Evolutionary conservation across 2,113 vertebrate species (phyloP), one percentile per base, ranked within the genome.

Genomic region (Sebastes fasciatus): DNA sequence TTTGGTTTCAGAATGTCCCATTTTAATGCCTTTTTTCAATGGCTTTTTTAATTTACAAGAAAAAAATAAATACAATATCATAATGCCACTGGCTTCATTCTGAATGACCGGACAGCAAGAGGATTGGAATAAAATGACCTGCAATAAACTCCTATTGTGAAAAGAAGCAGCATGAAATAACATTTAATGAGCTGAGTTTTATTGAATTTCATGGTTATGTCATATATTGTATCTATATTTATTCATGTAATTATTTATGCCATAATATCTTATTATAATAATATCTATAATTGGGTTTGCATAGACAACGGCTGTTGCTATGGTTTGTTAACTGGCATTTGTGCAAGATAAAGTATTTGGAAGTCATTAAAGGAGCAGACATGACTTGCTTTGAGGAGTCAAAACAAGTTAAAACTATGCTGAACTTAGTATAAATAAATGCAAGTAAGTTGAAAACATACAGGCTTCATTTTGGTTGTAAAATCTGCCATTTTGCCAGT

Each of bases 401-500:
- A 54, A 54, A 74, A 40, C 16, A 58, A 73, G 8, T 1, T 12
- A 26, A 5, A 51, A 4, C 1, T 5, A 6, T 57, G 14, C 46
- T 9, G 34, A 34, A 34, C 34, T 34, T n/a, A 7, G n/a, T 3
- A 6, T 17, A 14, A 49, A 5, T 74, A 45, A 23, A 0, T 82
- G 34, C 2, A 19, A 54, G 7, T 61, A 48, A 64, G 49, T 10
- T 11, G 11, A 61, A 74, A 48, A 65, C 40, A 55, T 57, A 8
- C 11, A 48, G 19, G 14, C 12, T 72, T 19, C 8, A 49, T 8
- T 73, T 23, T 55, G 40, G 6, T 68, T 8, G 21, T 43, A 61
- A 46, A 63, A 48, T n/a, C 21, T 64, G 49, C 17, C 23, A 42
- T 19, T 77, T 77, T 79, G 40, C 45, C 19, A 21, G 9, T 51